Base-by-base conservation (phyloP, 2,113 vertebrate genomes). In the Heterotilapia buettikoferi region DNA sequence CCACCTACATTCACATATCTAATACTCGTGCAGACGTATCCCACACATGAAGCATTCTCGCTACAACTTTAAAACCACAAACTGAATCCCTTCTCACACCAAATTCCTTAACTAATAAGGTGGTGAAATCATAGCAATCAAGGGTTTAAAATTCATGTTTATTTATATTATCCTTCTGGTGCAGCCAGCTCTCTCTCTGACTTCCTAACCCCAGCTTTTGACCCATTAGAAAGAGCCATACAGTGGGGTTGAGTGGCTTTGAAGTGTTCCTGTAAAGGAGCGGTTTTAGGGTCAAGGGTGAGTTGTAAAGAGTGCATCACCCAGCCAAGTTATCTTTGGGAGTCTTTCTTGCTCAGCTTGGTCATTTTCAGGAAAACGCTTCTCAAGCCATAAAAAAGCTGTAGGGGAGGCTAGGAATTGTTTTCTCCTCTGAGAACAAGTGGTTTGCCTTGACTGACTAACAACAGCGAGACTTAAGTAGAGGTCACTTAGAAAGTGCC, bases 241-340 rank as follows among this genome's bases (percentile, higher is more conserved):
- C 84, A 9, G 71, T 86, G 82, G 79, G 87, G 80, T 85, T 82
- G 89, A 90, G 88, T 87, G 85, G 81, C 95, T 96, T 96, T 97
- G 96, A 96, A 96, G 96, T 94, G 90, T 76, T 93, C 73, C 40
- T 84, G 50, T 85, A 92, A 87, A 92, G 82, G 79, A 88, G 85
- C 82, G 36, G 24, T 52, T 61, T 68, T 12, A 11, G 66, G 88
- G 87, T 94, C 94, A 94, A 54, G 94, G 92, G 91, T 94, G 80
- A 92, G 86, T 33, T 82, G 80, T 87, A 85, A 90, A 90, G 92
- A 90, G 90, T 80, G 86, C 90, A 91, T 92, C 86, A 71, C 80
- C 83, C 90, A 81, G 86, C 87, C 79, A 88, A 85, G 84, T 90
- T 89, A 90, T 90, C 84, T 84, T 88, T 80, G 54, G 26, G 78